These are phyloP conservation scores for Dissostichus mawsoni DNA, from an alignment of 2,113 vertebrate genomes.

Conservation along the genomic window DNA sequence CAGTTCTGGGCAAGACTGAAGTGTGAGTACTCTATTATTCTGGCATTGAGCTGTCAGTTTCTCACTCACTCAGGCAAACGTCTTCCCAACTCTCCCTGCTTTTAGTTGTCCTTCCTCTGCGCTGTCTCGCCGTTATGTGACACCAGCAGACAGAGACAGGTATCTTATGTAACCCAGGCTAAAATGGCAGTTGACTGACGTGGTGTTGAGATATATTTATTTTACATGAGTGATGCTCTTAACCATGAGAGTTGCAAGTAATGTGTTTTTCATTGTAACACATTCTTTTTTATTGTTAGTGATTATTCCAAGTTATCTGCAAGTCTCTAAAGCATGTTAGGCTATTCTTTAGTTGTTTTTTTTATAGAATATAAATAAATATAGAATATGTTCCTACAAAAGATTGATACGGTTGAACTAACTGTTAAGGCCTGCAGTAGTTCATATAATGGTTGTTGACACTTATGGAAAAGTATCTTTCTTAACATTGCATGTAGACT, in stretches of 20 bases:
- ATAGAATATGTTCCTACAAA: too few species aligned
- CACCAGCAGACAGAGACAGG: slow-evolving; percentile 23
- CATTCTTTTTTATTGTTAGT: background rate
- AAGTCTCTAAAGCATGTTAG: background rate
- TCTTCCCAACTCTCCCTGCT: slow-evolving; percentile 44
- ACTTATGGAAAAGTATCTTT: slow-evolving; percentile 4
- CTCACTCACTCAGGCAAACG: slow-evolving; percentile 56
- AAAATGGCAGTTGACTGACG: slow-evolving; percentile 20
- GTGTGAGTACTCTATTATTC: slow-evolving; percentile 72
- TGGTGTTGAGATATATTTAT: background rate
- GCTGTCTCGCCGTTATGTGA: slow-evolving; percentile 27
- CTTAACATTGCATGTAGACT: background rate
- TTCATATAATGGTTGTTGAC: background rate
- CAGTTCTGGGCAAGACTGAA: slow-evolving; percentile 73
- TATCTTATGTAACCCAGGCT: slow-evolving; percentile 23
- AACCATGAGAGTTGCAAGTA: background rate
- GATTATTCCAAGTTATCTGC: background rate
- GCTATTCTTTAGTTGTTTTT: too few species aligned
- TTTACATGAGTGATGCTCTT: background rate
- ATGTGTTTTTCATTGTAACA: background rate
- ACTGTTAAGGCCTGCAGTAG: background rate
- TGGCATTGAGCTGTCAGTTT: slow-evolving; percentile 73
- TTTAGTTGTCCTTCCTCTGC: slow-evolving; percentile 36
- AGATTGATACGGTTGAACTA: too few species aligned
- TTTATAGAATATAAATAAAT: too few species aligned